Evolutionary conservation across 2,888 invertebrate species (phyloP).

Genomic region (Drosophila mercatorum): DNA sequence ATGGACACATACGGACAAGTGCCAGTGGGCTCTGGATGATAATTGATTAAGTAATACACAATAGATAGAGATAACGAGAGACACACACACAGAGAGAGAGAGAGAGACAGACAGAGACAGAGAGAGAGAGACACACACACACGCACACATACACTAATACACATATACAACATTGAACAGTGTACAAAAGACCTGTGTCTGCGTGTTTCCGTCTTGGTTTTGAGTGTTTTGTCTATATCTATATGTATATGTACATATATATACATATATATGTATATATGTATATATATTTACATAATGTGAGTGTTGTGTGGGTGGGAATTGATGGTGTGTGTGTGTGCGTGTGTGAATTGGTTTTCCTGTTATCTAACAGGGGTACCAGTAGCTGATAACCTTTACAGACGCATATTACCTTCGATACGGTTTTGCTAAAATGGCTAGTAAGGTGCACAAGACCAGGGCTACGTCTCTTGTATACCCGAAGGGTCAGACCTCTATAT

Average conservation of each 20-base stretch:
- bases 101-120: neutral
- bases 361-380: neutral
- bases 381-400: conserved; percentile 15
- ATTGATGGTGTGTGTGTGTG: conserved; percentile 2
- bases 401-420: neutral
- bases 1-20: conserved; percentile 47
- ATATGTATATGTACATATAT: conserved; percentile 2
- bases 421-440: neutral
- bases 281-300: neutral
- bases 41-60: conserved; percentile 19
- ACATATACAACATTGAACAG: conserved; percentile 74
- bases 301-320: neutral
- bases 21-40: conserved; percentile 35
- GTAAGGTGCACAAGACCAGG: too few species aligned
- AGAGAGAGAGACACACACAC: conserved; percentile 25
- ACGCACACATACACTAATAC: conserved; percentile 70
- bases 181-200: conserved; percentile 44
- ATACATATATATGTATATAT: neutral
- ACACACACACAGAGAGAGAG: neutral
- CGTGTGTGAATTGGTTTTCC: conserved; percentile 5
- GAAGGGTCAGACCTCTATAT: too few species aligned
- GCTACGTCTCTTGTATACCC: too few species aligned
- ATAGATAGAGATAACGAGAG: conserved; percentile 1
- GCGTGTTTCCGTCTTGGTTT: conserved; percentile 22
- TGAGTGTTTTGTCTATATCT: conserved; percentile 18